phyloP scores from a whole-genome alignment of 2,888 invertebrate species.

The Alsophila aescularia region DNA sequence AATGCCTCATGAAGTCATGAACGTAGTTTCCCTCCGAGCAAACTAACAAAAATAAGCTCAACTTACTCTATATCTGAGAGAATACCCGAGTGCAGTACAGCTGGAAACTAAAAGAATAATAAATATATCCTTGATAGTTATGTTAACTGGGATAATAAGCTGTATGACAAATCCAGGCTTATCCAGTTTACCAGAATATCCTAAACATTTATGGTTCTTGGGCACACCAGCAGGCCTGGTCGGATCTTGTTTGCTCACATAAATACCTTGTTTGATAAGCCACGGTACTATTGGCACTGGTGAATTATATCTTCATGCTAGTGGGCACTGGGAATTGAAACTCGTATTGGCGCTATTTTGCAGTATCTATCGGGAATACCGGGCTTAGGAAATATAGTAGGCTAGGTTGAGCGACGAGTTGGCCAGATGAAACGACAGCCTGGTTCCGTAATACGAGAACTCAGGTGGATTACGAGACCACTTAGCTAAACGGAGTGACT shows the following conservation, averaged over 20 bases:
- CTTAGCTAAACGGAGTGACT: too few relatives aligned
- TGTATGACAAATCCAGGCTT: too few relatives aligned
- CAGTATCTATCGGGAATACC: background rate
- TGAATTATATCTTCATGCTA: conserved; percentile 14
- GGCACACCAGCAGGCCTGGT: conserved; percentile 32
- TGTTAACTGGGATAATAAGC: too few relatives aligned
- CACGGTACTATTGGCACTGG: conserved; percentile 20
- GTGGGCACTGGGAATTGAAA: background rate
- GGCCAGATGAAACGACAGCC: background rate
- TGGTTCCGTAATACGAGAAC: too few relatives aligned
- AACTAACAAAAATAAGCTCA: too few relatives aligned
- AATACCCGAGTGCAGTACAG: too few relatives aligned
- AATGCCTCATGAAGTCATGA: too few relatives aligned
- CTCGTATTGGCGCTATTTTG: background rate
- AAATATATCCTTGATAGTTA: too few relatives aligned
- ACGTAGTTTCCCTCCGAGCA: too few relatives aligned
- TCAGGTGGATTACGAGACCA: too few relatives aligned
- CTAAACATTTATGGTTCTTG: background rate
- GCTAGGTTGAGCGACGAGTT: background rate
- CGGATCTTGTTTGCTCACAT: conserved; percentile 51
- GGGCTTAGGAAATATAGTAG: background rate
- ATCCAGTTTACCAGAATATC: background rate
- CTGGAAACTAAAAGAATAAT: too few relatives aligned
- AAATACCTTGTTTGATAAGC: conserved; percentile 47
- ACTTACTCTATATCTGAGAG: too few relatives aligned